Conservation (phyloP, 2,888 invertebrate species). For the Bombylius discolor region DNA sequence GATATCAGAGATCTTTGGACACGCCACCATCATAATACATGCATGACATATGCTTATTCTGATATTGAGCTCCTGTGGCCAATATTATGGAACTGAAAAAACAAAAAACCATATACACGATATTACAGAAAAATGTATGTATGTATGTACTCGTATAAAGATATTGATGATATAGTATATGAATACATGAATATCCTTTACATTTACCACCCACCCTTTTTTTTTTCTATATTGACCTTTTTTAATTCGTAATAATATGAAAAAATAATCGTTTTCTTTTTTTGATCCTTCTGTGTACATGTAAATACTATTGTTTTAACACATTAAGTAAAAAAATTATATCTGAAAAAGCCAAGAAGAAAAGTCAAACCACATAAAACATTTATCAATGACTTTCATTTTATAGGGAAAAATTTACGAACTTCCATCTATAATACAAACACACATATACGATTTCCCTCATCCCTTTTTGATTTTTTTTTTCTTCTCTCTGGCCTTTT, state of each 20-base stretch:
- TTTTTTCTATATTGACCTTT: no score
- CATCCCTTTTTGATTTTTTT: background rate
- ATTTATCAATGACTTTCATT: conserved; percentile 10
- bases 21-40: conserved; percentile 12
- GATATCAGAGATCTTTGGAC: conserved; percentile 14
- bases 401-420: background rate
- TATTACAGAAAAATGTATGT: background rate
- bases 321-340: background rate
- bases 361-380: conserved; percentile 2
- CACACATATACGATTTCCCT: background rate
- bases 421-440: no score
- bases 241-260: no score
- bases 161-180: no score
- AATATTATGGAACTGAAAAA: background rate
- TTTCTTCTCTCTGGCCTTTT: background rate
- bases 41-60: conserved; percentile 13
- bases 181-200: background rate
- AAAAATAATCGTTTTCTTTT: background rate
- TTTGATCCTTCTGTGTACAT: background rate
- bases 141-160: background rate
- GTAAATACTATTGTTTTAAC: background rate
- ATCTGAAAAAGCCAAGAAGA: background rate
- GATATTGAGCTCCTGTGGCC: background rate
- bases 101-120: no score
- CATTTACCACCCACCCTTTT: no score